Base-by-base conservation (phyloP, 2,797 vertebrate genomes). In the Lycodopsis pacificus region DNA sequence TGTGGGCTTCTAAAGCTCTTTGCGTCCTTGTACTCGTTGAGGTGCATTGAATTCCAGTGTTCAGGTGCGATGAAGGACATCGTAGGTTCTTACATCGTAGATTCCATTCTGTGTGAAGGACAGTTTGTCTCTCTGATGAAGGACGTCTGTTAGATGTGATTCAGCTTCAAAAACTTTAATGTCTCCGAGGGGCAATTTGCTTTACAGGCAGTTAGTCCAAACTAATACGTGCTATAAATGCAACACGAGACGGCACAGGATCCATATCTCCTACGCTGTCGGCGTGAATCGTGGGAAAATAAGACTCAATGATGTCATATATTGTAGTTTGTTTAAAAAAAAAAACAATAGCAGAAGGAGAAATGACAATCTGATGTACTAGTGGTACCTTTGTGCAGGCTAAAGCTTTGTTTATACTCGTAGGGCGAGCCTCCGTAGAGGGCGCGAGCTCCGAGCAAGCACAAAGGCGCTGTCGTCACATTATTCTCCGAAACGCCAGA, bases 51-150 rank as follows among this genome's bases (percentile, higher is more conserved):
- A 58, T 44, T 7, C 1, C 11, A 7, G 5, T 32, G 34, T 44
- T 72, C 42, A 64, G 22, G 6, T 19, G 25, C 57, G 56, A 42
- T 46, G 58, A 82, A 81, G 73, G 51, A 63, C 59, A 30, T 30
- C 0, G 3, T 73, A n/a, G 30, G 61, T 66, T 82, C 17, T 61
- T 63, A 12, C n/a, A n/a, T n/a, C n/a, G n/a, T n/a, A n/a, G n/a
- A n/a, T 25, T 25, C 13, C 14, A 51, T 71, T 59, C 25, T 36
- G 51, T 51, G 27, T 13, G 19, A 17, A 53, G 53, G 53, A 62
- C 49, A 13, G n/a, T 20, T 20, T 8, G 36, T 73, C 56, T 71
- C 51, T 49, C 4, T 54, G 19, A n/a, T 81, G 25, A 70, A 70
- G 48, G 0, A 48, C 70, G 22, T 0, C 22, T 64, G 17, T 64